These are phyloP conservation scores for Vombatus ursinus DNA, from an alignment of 2,113 vertebrate genomes.

Conservation along the genomic window DNA sequence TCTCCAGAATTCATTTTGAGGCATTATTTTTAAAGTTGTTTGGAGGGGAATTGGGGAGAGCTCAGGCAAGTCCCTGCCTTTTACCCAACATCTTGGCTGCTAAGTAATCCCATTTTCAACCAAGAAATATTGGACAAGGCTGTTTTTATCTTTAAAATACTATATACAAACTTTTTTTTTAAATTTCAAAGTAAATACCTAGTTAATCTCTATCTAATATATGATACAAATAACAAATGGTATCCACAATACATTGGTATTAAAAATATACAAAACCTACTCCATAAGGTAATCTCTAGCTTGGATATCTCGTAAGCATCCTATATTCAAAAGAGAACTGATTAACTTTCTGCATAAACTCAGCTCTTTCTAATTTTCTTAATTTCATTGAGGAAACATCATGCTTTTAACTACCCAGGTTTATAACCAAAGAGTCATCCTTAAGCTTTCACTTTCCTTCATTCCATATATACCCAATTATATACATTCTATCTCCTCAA, in stretches of 20 bases:
- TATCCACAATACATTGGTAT: background rate
- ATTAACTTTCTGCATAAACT: background rate
- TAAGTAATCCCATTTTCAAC: no score
- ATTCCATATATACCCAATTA: background rate
- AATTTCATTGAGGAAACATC: background rate
- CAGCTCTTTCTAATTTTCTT: background rate
- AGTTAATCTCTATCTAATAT: no score
- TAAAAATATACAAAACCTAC: background rate
- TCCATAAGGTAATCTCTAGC: background rate
- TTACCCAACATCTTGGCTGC: no score
- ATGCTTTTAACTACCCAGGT: background rate
- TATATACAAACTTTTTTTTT: no score
- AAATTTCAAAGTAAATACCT: no score
- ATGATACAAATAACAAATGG: no score
- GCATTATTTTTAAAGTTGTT: no score
- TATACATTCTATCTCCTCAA: background rate
- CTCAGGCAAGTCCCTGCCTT: no score
- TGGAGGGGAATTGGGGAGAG: no score
- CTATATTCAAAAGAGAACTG: background rate
- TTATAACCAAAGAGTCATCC: background rate
- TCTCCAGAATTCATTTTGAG: no score
- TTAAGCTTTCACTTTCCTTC: background rate
- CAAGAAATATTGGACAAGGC: no score
- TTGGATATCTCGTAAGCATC: background rate
- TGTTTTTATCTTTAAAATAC: no score